phyloP scores from a whole-genome alignment of 2,888 invertebrate species.

The Eurytoma californica region DNA sequence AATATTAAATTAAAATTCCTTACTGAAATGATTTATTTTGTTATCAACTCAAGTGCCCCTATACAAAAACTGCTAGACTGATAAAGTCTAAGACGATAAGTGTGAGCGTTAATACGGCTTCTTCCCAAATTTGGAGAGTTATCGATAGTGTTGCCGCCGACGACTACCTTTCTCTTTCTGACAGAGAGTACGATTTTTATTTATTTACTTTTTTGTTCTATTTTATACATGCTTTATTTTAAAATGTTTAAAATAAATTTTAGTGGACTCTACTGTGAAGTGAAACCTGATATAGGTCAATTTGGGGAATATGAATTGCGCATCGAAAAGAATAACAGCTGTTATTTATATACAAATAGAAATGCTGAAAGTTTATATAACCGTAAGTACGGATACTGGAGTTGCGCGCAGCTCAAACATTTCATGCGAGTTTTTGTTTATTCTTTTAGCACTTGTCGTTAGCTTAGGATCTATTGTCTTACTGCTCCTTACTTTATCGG shows the following conservation, averaged over 20 bases:
- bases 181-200: conserved; percentile 62
- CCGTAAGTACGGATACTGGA: conserved; percentile 77
- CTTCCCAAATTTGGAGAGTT: conserved; percentile 78
- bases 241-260: conserved; percentile 40
- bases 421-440: background rate
- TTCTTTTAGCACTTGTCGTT: conserved; percentile 64
- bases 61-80: conserved; percentile 76
- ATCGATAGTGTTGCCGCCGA: conserved; percentile 75
- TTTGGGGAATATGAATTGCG: conserved; percentile 84
- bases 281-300: conserved; percentile 80
- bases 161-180: conserved; percentile 74
- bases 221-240: too few species aligned
- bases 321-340: conserved; percentile 76
- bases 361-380: conserved; percentile 84
- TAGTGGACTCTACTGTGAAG: conserved; percentile 80
- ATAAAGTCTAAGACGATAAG: conserved; percentile 67
- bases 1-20: background rate
- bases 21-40: background rate
- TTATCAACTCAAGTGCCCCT: conserved; percentile 79
- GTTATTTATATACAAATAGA: conserved; percentile 78
- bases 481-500: conserved; percentile 58
- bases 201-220: too few species aligned
- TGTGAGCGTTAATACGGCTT: conserved; percentile 77
- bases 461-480: conserved; percentile 59
- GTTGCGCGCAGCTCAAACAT: background rate